Base-by-base conservation (phyloP, 2,888 invertebrate genomes). In the Noctua pronuba region DNA sequence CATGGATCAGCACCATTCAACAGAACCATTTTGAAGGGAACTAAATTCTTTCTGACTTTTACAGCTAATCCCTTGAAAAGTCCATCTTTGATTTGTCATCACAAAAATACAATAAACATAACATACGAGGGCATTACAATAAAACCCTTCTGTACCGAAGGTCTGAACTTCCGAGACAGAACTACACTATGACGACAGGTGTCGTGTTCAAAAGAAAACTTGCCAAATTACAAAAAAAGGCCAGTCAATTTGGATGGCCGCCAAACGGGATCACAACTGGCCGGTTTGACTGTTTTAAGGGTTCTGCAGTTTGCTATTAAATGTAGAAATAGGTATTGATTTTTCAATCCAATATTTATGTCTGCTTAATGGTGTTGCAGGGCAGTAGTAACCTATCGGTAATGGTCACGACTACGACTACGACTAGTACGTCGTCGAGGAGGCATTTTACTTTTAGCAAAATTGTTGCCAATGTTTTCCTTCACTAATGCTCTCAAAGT, bases 171-270 rank as follows among this genome's bases (percentile, higher is more conserved):
- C 87, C 83, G 86, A 91, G 90, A 92, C 91, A 86, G 90, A 91
- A 91, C 89, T 88, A 21, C 55, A 4, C 91, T 65, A 89, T 89
- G 92, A 92, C 92, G 94, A 94, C 95, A 96, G 96, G 95, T 96
- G 95, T 91, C 92, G 86, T 86, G 86, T 84, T 89, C 86, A 88
- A 90, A 88, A 90, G 91, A 93, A 92, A 92, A 90, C 90, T 93
- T 95, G 96, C 95, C 96, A 96, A 96, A 95, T 94, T 89, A 93
- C 92, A 92, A 84, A 89, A 92, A 93, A 93, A 91, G 90, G 94
- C 92, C 92, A 88, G 88, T 92, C 94, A 91, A 93, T 95, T 95
- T 95, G 95, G 95, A 92, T 58, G 5, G 10, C 6, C 7, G 93
- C 95, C 95, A 95, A 92, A 75, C 78, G 81, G 85, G 83, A 90